These are phyloP conservation scores for Papilio gigon DNA, from an alignment of 2,888 invertebrate species.

Conservation along the genomic window DNA sequence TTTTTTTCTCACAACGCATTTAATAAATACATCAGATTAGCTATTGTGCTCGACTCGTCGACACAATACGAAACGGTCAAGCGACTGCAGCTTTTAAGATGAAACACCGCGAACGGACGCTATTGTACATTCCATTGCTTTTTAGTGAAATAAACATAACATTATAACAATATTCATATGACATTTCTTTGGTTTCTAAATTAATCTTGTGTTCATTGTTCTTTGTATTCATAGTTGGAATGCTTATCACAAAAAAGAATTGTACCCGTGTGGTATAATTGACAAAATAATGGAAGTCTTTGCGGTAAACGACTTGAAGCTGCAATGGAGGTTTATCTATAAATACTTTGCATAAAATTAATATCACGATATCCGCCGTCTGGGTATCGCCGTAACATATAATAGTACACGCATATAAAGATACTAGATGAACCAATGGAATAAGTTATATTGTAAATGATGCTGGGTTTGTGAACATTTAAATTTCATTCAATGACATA, in stretches of 20 bases:
- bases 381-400: constrained; percentile 39
- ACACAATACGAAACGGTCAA: too few species aligned
- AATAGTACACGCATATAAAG: constrained; percentile 36
- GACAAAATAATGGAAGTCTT: constrained; percentile 40
- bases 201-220: constrained; percentile 22
- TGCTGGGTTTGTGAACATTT: neutral
- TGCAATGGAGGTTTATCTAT: constrained; percentile 34
- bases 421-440: constrained; percentile 10
- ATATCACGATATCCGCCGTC: constrained; percentile 40
- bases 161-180: neutral
- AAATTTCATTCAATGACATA: neutral
- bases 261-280: constrained; percentile 26
- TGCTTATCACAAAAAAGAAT: constrained; percentile 22
- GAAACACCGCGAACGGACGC: too few species aligned
- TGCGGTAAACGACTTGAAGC: constrained; percentile 37
- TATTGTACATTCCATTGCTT: too few species aligned
- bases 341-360: constrained; percentile 41
- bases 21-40: too few species aligned
- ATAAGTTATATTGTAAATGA: neutral
- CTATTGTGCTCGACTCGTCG: too few species aligned
- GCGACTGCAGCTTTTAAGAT: too few species aligned
- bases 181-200: constrained; percentile 22
- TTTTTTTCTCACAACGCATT: too few species aligned
- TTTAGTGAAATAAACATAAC: neutral
- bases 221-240: constrained; percentile 37